Evolutionary conservation across 2,888 invertebrate species (phyloP).

Genomic region (Gymnoscelis rufifasciata): DNA sequence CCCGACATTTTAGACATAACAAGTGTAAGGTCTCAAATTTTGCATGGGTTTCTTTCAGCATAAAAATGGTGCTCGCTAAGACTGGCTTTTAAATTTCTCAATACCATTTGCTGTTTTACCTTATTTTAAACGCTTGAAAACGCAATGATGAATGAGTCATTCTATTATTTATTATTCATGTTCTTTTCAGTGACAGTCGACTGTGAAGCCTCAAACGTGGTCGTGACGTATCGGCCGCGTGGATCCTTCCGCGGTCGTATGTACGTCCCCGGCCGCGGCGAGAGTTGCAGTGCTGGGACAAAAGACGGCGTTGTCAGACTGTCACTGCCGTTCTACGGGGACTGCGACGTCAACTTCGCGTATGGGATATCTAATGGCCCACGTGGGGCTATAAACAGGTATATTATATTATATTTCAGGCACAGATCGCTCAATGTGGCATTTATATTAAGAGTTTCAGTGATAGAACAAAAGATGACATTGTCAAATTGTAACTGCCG

Average conservation of each 20-base stretch:
- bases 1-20: too few relatives aligned
- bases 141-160: too few relatives aligned
- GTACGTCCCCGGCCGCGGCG: slow-evolving; percentile 89
- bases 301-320: slow-evolving; percentile 69
- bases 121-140: too few relatives aligned
- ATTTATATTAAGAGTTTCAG: too few relatives aligned
- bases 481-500: too few relatives aligned
- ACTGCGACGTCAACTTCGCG: slow-evolving; percentile 80
- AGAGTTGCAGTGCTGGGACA: slow-evolving; percentile 81
- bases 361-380: slow-evolving; percentile 68
- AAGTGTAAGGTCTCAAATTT: too few relatives aligned
- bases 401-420: background rate
- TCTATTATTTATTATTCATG: too few relatives aligned
- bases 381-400: slow-evolving; percentile 72
- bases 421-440: background rate
- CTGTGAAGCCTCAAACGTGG: slow-evolving; percentile 85
- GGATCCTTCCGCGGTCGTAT: slow-evolving; percentile 84
- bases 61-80: too few relatives aligned
- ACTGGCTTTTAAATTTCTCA: too few relatives aligned
- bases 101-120: too few relatives aligned
- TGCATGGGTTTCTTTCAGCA: too few relatives aligned
- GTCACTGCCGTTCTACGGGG: slow-evolving; percentile 78
- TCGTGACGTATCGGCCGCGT: slow-evolving; percentile 82
- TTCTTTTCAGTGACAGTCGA: slow-evolving; percentile 86
- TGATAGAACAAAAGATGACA: too few relatives aligned